Conservation (phyloP, 2,797 vertebrate species). For the Natrix natrix region DNA sequence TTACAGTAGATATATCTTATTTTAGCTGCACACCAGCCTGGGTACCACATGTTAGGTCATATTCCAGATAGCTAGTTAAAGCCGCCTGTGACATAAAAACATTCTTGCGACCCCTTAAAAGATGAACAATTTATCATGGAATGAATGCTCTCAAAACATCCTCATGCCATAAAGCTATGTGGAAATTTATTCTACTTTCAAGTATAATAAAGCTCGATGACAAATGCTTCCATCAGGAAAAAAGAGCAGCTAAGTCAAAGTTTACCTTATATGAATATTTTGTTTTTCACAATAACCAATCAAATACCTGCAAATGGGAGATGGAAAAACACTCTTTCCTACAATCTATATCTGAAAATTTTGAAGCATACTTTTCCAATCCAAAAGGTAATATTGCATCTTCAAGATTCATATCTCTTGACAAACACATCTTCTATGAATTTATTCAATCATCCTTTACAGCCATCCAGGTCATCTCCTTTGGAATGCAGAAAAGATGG, state of each 20-base stretch:
- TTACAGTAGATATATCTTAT: neutral
- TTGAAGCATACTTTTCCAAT: neutral
- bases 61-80: neutral
- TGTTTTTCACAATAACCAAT: neutral
- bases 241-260: neutral
- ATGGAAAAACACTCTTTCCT: neutral
- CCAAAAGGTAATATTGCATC: neutral
- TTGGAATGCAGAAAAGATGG: neutral
- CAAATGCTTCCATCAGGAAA: neutral
- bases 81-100: neutral
- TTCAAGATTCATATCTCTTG: neutral
- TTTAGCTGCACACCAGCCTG: neutral
- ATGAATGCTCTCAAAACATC: neutral
- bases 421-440: neutral
- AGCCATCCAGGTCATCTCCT: neutral
- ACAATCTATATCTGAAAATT: neutral
- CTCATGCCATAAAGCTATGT: neutral
- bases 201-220: neutral
- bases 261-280: neutral
- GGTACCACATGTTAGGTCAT: neutral
- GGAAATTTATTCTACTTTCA: neutral
- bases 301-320: neutral
- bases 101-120: neutral
- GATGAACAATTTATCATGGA: neutral
- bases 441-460: neutral